A percentile compares a stretch with the other conserved stretches of the same genome.
These are phyloP conservation scores for Aporophyla lueneburgensis DNA, from an alignment of 2,888 invertebrate species.

Conservation along the genomic window DNA sequence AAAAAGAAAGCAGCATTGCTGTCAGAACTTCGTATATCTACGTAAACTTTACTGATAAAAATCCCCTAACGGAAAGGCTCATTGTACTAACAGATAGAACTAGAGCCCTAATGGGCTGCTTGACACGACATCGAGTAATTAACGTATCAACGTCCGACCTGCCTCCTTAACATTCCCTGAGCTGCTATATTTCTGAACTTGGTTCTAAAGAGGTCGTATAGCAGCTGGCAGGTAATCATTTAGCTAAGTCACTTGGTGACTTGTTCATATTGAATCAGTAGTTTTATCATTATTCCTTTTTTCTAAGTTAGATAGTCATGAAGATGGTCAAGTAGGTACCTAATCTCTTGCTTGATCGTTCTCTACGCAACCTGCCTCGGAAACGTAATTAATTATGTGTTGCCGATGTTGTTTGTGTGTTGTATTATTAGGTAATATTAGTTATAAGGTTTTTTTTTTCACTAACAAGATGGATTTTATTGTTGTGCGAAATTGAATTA, in stretches of 20 bases:
- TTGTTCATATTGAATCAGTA: background rate
- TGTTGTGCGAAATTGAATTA: too few relatives aligned
- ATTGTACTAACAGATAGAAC: conserved; percentile 36
- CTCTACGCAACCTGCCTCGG: too few relatives aligned
- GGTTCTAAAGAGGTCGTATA: background rate
- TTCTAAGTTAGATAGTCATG: too few relatives aligned
- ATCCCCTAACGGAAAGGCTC: conserved; percentile 21
- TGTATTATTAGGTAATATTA: too few relatives aligned
- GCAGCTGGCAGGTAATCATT: conserved; percentile 1
- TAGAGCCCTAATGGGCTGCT: conserved; percentile 30
- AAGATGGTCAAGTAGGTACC: too few relatives aligned
- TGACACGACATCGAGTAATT: conserved; percentile 52
- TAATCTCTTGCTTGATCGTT: too few relatives aligned
- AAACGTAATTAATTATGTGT: too few relatives aligned
- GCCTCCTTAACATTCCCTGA: conserved; percentile 36
- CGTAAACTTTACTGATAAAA: conserved; percentile 8
- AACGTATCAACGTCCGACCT: conserved; percentile 39
- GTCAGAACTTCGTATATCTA: conserved; percentile 5
- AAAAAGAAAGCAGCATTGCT: conserved; percentile 9
- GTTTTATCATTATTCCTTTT: background rate
- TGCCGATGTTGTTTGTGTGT: too few relatives aligned
- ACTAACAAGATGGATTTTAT: too few relatives aligned
- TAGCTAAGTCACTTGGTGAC: conserved; percentile 6
- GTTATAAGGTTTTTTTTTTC: too few relatives aligned
- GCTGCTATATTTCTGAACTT: conserved; percentile 11